Base-by-base conservation (phyloP, 2,888 invertebrate genomes). In the Melanostoma mellinum region DNA sequence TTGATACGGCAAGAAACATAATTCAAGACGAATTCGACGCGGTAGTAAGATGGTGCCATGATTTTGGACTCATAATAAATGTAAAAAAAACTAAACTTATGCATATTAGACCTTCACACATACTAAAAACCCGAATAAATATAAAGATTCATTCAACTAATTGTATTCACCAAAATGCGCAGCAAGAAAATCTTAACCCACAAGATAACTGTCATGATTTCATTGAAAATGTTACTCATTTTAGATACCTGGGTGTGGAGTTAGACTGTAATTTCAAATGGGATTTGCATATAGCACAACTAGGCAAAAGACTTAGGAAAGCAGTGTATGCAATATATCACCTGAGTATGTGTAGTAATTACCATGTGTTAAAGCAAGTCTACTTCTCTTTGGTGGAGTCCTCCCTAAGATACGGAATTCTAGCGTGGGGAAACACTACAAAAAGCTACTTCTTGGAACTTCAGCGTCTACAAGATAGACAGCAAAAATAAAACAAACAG, bases 391-490 rank as follows among this genome's bases (percentile, higher is more conserved):
- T 53, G 2, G 35, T 53, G 10, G 35, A 53, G 10, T 53, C 35
- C 6, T n/a, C 35, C 32, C 10, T 53, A 35, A 3, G 35, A 36
- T 53, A 53, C 35, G 53, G 53, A 6, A 53, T 53, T 35, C 53
- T 9, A n/a, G 53, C 36, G 35, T 53, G 53, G 35, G 35, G 53
- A 6, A 53, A 53, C n/a, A 53, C 53, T 2, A 53, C 9, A 4
- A 1, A 4, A 6, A 35, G n/a, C 35, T 33, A 53, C 9, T 9
- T 53, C 4, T n/a, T 36, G 10, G 33, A 53, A 30, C 30, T 53
- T 3, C 53, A 33, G 35, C 9, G 10, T 3, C 3, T 53, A 3
- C 53, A 53, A 32, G 35, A 36, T 36, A 35, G 2, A 42, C 6
- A 42, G 42, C 42, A 42, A 42, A 42, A 42, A 42, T 42, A 8